These are phyloP conservation scores for Venustaconcha ellipsiformis DNA, from an alignment of 1,140 invertebrate species.

Conservation along the genomic window DNA sequence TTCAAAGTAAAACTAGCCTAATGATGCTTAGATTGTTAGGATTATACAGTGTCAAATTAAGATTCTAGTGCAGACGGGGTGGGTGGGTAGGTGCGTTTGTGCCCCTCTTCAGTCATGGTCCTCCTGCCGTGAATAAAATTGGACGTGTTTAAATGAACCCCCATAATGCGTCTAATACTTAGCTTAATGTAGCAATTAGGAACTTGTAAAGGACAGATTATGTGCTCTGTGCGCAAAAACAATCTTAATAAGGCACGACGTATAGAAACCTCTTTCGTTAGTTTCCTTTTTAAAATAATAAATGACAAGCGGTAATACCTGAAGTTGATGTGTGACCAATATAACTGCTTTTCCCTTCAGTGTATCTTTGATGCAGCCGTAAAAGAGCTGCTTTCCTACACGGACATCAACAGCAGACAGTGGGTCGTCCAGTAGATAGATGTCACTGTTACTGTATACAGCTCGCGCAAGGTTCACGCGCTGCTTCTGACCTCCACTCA, in stretches of 20 bases:
- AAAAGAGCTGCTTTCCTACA: slow-evolving; percentile 67
- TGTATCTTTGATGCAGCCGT: slow-evolving; percentile 61
- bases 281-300: neutral
- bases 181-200: no score
- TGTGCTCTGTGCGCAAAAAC: no score
- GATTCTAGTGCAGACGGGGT: no score
- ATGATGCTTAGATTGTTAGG: no score
- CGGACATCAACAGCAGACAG: slow-evolving; percentile 69
- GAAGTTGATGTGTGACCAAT: slow-evolving; percentile 75
- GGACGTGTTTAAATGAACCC: no score
- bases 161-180: no score
- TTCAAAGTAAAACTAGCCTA: no score
- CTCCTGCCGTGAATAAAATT: no score
- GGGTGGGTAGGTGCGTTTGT: no score
- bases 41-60: no score
- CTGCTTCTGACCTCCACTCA: slow-evolving; percentile 97
- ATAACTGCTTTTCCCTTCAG: slow-evolving; percentile 77
- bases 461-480: slow-evolving; percentile 93
- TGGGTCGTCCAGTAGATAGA: slow-evolving; percentile 72
- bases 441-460: slow-evolving; percentile 77
- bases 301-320: slow-evolving; percentile 59
- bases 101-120: no score
- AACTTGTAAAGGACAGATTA: no score
- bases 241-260: neutral
- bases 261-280: neutral